A percentile compares a stretch with the other conserved stretches of the same genome.
Conservation (phyloP, 2,113 vertebrate species). For the Catharus bicknelli region DNA sequence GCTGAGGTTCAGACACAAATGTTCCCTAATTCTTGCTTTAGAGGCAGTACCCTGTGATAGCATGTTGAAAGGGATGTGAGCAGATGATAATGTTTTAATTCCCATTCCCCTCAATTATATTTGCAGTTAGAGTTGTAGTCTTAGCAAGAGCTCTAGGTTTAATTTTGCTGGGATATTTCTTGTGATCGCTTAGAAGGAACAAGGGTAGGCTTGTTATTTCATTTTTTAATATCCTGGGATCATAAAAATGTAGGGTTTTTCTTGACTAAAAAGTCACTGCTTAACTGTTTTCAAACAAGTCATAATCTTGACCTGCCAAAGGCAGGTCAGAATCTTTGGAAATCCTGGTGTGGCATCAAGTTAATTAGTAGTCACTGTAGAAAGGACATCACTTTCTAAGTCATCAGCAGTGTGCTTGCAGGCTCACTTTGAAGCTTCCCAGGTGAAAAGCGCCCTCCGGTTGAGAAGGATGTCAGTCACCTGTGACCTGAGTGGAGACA, state of each 20-base stretch:
- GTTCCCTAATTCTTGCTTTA: background rate
- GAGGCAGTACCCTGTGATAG: background rate
- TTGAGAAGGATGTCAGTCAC: background rate
- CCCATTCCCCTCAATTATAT: background rate
- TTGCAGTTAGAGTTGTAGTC: background rate
- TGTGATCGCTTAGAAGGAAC: background rate
- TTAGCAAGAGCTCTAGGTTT: background rate
- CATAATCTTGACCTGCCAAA: background rate
- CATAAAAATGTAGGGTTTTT: background rate
- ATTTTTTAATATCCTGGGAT: background rate
- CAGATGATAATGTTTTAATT: background rate
- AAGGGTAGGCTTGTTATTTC: background rate
- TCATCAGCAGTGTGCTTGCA: background rate
- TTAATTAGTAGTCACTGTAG: background rate
- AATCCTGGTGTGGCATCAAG: background rate
- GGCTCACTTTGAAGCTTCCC: background rate
- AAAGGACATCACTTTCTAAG: background rate
- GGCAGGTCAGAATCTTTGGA: background rate
- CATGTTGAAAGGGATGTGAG: background rate
- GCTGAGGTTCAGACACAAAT: background rate
- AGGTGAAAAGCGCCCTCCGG: rapidly evolving
- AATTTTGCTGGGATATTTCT: background rate
- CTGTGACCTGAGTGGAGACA: background rate
- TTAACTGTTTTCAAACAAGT: background rate
- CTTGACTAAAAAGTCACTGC: background rate